A percentile compares a stretch with the other conserved stretches of the same genome.
phyloP scores from a whole-genome alignment of 2,888 invertebrate genomes.

The Orchestes rusci region DNA sequence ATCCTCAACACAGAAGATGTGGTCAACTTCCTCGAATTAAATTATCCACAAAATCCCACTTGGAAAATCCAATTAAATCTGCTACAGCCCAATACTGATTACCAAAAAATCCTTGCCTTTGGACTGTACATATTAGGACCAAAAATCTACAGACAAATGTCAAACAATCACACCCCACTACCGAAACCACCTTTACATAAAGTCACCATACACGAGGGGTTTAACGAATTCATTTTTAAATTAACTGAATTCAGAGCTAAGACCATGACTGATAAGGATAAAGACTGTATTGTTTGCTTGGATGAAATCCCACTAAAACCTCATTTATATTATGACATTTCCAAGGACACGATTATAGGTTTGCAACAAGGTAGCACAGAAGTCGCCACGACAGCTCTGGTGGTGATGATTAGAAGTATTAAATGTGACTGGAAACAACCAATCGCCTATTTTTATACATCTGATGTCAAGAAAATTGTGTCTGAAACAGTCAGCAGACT shows the following conservation, averaged over 20 bases:
- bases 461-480: too few species aligned
- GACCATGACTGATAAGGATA: conserved; percentile 12
- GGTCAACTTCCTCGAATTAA: too few species aligned
- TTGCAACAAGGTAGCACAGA: conserved; percentile 15
- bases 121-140: too few species aligned
- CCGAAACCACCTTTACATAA: too few species aligned
- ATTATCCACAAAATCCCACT: too few species aligned
- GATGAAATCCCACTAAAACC: conserved; percentile 25
- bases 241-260: conserved; percentile 9
- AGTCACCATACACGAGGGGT: too few species aligned
- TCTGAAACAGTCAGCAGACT: conserved; percentile 16
- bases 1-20: too few species aligned
- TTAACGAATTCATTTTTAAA: conserved; percentile 19
- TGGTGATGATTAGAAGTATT: conserved; percentile 5
- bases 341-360: conserved; percentile 5
- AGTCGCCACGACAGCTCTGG: conserved; percentile 1
- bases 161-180: too few species aligned
- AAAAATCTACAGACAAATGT: too few species aligned
- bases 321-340: conserved; percentile 7
- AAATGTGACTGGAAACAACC: conserved; percentile 7
- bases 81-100: too few species aligned
- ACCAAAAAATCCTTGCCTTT: too few species aligned
- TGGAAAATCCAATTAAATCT: too few species aligned
- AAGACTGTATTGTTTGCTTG: conserved; percentile 22
- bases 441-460: conserved; percentile 24